Evolutionary conservation across 2,888 invertebrate genomes (phyloP).

Genomic region (Therioaphis trifolii): DNA sequence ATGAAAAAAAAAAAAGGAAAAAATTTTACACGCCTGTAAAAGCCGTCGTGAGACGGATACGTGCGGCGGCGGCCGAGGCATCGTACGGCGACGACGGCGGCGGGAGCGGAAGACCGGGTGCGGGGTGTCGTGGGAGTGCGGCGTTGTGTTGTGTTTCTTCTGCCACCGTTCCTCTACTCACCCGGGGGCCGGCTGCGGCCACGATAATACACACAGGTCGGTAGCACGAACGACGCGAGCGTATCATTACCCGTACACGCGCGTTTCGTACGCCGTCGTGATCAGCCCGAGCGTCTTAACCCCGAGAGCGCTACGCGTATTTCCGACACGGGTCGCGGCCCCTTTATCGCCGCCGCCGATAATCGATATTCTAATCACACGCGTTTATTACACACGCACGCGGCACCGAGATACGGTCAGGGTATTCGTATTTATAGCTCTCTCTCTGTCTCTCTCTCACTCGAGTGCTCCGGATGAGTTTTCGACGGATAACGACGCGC

Average conservation of each 20-base stretch:
- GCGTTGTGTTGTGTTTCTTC: too few relatives aligned
- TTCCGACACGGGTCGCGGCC: constrained; percentile 3
- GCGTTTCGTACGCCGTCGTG: neutral
- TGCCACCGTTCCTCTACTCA: too few relatives aligned
- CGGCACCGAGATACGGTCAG: neutral
- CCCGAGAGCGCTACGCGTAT: constrained; percentile 11
- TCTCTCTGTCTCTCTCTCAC: too few relatives aligned
- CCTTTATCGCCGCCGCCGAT: neutral
- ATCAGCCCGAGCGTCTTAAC: constrained; percentile 18
- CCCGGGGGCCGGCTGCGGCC: too few relatives aligned
- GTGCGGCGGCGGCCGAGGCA: too few relatives aligned
- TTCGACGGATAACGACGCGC: neutral
- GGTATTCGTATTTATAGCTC: too few relatives aligned
- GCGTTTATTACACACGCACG: neutral
- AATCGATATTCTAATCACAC: constrained; percentile 18
- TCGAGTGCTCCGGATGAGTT: neutral
- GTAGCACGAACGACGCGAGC: constrained; percentile 12
- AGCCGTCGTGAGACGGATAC: too few relatives aligned
- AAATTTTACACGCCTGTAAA: too few relatives aligned
- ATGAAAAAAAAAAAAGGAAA: too few relatives aligned
- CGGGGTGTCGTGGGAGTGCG: constrained; percentile 19
- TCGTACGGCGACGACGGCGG: too few relatives aligned
- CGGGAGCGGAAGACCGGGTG: too few relatives aligned
- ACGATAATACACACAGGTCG: neutral
- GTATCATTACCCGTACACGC: too few relatives aligned